Percentiles rank a stretch among this genome's conserved stretches.
phyloP scores from a whole-genome alignment of 2,797 vertebrate genomes.

The Lophius americanus region DNA sequence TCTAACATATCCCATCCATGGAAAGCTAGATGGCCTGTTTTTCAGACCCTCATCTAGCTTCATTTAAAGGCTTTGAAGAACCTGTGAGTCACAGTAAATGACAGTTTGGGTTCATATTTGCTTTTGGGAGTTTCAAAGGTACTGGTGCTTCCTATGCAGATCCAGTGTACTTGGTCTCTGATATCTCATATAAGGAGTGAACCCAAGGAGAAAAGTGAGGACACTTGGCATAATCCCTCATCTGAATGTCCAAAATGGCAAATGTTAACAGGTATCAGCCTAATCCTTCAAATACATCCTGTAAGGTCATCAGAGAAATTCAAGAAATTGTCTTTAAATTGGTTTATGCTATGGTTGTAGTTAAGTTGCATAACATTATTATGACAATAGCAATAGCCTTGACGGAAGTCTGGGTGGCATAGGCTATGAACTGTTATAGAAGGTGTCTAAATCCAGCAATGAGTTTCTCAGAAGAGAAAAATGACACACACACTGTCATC shows the following conservation, averaged over 20 bases:
- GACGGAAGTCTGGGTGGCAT: slow-evolving; percentile 23
- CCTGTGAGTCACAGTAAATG: no score
- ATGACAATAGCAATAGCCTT: slow-evolving; percentile 40
- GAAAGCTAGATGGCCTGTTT: neutral
- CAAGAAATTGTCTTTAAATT: slow-evolving; percentile 12
- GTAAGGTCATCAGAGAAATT: slow-evolving; percentile 4
- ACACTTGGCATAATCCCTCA: slow-evolving; percentile 33
- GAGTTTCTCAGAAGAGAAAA: slow-evolving; percentile 41
- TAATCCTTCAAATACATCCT: slow-evolving; percentile 23
- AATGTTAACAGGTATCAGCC: slow-evolving; percentile 31
- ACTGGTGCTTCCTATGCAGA: slow-evolving; percentile 11
- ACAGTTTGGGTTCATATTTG: no score
- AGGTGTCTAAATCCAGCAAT: slow-evolving; percentile 51
- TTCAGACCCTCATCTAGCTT: slow-evolving; percentile 17
- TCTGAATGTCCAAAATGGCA: slow-evolving; percentile 35
- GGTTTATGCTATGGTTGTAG: slow-evolving; percentile 23
- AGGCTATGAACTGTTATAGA: slow-evolving; percentile 31
- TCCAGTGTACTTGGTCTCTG: slow-evolving; percentile 3
- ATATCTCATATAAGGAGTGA: slow-evolving; percentile 27
- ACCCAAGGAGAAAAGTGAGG: slow-evolving; percentile 32
- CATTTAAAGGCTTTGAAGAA: no score
- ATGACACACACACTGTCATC: slow-evolving; percentile 41
- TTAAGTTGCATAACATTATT: slow-evolving; percentile 46
- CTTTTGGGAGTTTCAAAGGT: no score
- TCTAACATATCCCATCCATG: no score